Conservation (phyloP, 2,797 vertebrate species). For the Chelonia mydas region DNA sequence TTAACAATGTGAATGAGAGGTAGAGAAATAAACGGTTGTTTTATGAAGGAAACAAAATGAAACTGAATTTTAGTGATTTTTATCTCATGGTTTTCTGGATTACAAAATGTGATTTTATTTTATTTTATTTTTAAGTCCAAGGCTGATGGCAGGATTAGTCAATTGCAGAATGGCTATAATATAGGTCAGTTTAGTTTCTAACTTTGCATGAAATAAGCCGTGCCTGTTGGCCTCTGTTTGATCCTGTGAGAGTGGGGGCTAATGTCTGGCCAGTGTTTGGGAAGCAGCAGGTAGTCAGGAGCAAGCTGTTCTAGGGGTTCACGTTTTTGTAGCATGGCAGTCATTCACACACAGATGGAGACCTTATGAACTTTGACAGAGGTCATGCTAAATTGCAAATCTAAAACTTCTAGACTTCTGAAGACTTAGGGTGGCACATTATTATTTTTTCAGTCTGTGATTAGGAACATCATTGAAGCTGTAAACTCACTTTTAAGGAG, state of each 20-base stretch:
- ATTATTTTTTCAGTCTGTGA: constrained; percentile 43
- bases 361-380: constrained; percentile 94
- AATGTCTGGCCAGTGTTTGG: constrained; percentile 97
- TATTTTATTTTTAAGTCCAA: not conserved
- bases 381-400: constrained; percentile 93
- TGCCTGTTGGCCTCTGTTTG: constrained; percentile 91
- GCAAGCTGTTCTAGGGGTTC: constrained; percentile 92
- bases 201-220: constrained; percentile 88
- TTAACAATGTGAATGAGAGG: constrained; percentile 3
- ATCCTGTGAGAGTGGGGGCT: constrained; percentile 92
- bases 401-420: constrained; percentile 83
- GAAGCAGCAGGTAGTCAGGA: constrained; percentile 97
- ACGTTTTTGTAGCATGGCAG: constrained; percentile 87
- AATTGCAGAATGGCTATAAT: constrained; percentile 64
- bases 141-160: not conserved
- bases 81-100: constrained; percentile 56
- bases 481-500: constrained; percentile 45
- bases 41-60: constrained; percentile 49
- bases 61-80: constrained; percentile 37
- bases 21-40: constrained; percentile 29
- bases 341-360: constrained; percentile 94
- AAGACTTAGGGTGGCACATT: constrained; percentile 68
- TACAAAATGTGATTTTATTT: constrained; percentile 66
- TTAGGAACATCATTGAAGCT: constrained; percentile 52
- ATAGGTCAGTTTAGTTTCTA: constrained; percentile 75